Conservation (phyloP, 2,113 vertebrate species). For the Chaenocephalus aceratus region DNA sequence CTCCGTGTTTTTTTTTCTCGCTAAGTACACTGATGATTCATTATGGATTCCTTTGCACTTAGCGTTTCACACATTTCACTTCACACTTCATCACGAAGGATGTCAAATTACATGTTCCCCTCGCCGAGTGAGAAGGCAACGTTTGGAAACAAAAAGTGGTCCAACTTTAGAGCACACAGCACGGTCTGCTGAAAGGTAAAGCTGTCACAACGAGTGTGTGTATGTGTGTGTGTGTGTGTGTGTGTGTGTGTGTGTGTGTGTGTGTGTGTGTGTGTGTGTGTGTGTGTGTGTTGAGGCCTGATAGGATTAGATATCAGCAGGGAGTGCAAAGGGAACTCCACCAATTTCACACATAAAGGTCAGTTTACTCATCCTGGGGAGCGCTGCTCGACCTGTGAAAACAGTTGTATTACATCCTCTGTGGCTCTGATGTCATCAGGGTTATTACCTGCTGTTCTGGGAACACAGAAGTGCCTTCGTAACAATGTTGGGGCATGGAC, state of each 20-base stretch:
- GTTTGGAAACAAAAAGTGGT: constrained; percentile 12
- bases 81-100: constrained; percentile 28
- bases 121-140: not conserved
- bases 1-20: not conserved
- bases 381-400: not conserved
- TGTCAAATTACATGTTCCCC: constrained; percentile 21
- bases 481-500: not conserved
- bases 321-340: constrained; percentile 6
- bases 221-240: not conserved
- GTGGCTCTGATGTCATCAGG: not conserved
- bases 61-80: constrained; percentile 34
- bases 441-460: not conserved
- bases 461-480: not conserved
- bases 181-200: not conserved
- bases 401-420: not conserved
- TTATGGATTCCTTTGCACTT: constrained; percentile 50
- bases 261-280: not conserved
- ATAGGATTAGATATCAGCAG: constrained; percentile 8
- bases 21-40: constrained; percentile 42
- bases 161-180: not conserved
- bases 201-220: not conserved
- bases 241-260: no score
- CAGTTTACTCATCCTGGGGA: constrained; percentile 15
- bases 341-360: constrained; percentile 9
- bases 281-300: not conserved